Base-by-base conservation (phyloP, 2,113 vertebrate species). In the Symphodus melops region DNA sequence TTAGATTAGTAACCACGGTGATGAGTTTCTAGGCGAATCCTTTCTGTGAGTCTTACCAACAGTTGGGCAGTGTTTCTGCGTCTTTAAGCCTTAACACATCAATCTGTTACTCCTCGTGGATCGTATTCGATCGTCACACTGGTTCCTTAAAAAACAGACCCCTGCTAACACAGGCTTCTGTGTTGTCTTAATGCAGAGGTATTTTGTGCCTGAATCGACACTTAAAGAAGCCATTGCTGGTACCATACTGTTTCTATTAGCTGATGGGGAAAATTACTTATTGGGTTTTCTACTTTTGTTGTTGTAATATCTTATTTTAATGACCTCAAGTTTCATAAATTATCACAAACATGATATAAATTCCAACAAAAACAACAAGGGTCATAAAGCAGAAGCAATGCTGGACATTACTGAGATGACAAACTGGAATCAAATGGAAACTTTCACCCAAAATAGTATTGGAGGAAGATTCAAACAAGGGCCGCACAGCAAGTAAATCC, bases 391-490 rank as follows among this genome's bases (percentile, higher is more conserved):
- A 25, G 21, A 62, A 62, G 13, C 21, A 49, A 8, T 53, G 3
- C 13, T 65, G 25, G 9, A 21, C 64, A 51, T 19, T 37, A 14
- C 41, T 25, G 23, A 52, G n/a, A 1, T 44, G 13, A 71, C 42
- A 49, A 2, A 23, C n/a, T 33, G 23, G 49, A 75, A 61, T 25
- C 12, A 63, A 58, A 75, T 1, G 4, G 36, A 59, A 68, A 74
- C 48, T 48, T 79, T 20, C 16, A 17, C 9, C 46, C 5, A 5
- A 54, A 74, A 46, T 23, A 6, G 1, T 21, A 6, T 28, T 62
- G 59, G 55, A 74, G 49, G 23, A 39, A 16, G n/a, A 75, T 51
- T 78, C 28, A 70, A 61, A 68, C 58, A 61, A 70, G 54, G 61
- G 46, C 54, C 51, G 64, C 39, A 59, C 59, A 68, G 53, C 48